These are phyloP conservation scores for Nothura maculosa DNA, from an alignment of 2,797 vertebrate genomes.

Conservation along the genomic window DNA sequence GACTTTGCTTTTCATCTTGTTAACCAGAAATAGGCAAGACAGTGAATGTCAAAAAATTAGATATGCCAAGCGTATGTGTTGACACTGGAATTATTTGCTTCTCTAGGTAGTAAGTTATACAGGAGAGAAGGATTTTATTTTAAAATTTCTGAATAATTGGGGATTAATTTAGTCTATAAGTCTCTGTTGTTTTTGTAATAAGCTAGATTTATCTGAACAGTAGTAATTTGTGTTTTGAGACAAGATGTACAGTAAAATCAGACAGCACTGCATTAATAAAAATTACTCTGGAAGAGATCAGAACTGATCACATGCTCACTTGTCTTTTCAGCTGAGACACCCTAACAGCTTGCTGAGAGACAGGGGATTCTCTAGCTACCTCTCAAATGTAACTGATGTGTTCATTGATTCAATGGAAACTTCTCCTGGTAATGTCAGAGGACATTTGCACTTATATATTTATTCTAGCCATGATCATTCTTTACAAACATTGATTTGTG, in stretches of 20 bases:
- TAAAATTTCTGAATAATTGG: not conserved
- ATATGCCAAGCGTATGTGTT: not conserved
- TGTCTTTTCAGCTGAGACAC: not conserved
- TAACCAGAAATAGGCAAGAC: not conserved
- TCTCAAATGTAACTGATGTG: not conserved
- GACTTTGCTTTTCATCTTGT: not conserved
- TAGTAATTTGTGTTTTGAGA: not conserved
- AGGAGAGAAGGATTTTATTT: not conserved
- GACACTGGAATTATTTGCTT: not conserved
- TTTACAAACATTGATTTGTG: not conserved
- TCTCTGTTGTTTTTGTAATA: not conserved
- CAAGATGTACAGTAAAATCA: not conserved
- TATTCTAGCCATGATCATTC: not conserved
- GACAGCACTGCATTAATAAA: not conserved
- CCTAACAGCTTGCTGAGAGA: not conserved
- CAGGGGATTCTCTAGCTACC: not conserved
- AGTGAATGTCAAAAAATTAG: not conserved
- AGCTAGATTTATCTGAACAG: not conserved
- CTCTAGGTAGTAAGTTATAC: not conserved
- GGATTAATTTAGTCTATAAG: not conserved
- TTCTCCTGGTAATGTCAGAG: not conserved
- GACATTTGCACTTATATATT: not conserved
- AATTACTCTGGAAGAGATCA: not conserved
- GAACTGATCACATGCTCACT: fast-evolving
- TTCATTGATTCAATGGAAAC: not conserved